Conservation (phyloP, 2,113 vertebrate species). For the Strigops habroptila region DNA sequence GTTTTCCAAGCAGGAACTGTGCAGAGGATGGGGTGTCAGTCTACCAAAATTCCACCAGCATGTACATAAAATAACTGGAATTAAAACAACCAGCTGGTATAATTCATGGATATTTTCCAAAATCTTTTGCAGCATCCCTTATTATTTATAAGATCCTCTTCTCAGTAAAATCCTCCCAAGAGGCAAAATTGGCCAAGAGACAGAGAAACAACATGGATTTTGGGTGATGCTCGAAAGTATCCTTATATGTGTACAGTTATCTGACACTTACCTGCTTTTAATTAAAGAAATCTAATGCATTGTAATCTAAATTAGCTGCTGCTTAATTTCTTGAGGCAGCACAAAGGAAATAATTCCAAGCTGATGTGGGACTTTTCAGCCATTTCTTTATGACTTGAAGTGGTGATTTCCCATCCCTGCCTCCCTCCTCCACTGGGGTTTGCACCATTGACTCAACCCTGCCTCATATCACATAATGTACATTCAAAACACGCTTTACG, state of each 20-base stretch:
- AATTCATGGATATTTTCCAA: neutral
- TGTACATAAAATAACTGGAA: neutral
- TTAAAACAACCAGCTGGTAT: neutral
- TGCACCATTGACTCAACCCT: neutral
- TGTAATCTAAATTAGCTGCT: neutral
- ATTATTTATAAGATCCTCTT: neutral
- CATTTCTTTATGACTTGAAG: neutral
- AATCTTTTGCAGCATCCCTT: neutral
- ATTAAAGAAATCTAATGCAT: neutral
- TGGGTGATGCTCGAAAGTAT: neutral
- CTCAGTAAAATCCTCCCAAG: neutral
- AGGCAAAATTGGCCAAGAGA: neutral
- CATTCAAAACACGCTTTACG: neutral
- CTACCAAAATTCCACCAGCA: neutral
- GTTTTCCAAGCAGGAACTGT: neutral
- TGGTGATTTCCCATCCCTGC: accelerated
- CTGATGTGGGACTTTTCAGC: neutral
- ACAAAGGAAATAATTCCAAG: neutral
- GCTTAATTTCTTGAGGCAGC: neutral
- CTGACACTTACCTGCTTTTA: neutral
- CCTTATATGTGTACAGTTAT: neutral
- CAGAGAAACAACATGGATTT: neutral
- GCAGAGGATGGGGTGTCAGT: accelerated
- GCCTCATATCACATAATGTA: neutral
- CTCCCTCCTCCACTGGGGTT: neutral